Percentiles rank a stretch among this genome's conserved stretches.
Evolutionary conservation across 2,797 vertebrate species (phyloP).

Genomic region (Falco cherrug): DNA sequence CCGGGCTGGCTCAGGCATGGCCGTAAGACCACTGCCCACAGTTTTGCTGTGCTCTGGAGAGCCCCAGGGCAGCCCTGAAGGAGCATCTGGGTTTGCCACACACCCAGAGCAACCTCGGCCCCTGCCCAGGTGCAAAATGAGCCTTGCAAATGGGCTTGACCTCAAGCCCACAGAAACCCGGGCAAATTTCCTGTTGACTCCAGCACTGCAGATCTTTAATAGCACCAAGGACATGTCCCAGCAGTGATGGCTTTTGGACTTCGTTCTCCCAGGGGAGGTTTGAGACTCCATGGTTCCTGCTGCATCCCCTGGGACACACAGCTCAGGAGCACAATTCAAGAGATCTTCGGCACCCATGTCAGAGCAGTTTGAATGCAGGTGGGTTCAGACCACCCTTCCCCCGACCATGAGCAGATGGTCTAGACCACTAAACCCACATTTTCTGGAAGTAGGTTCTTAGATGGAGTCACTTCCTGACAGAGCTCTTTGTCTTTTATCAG

Average conservation of each 20-base stretch:
- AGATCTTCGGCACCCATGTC: rapidly evolving
- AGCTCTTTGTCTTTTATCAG: slow-evolving; percentile 34
- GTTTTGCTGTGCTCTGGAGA: not conserved
- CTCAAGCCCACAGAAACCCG: not conserved
- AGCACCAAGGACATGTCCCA: not conserved
- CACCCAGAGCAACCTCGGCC: not conserved
- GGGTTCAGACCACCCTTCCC: not conserved
- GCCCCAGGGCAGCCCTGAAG: not conserved
- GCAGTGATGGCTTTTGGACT: not conserved
- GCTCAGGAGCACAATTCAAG: not conserved
- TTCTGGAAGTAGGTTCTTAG: slow-evolving; percentile 35
- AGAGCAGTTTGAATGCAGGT: rapidly evolving
- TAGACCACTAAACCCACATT: slow-evolving; percentile 45
- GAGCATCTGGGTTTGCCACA: not conserved
- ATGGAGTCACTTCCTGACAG: slow-evolving; percentile 37
- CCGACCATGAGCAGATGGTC: not conserved
- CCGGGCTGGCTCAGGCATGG: not conserved
- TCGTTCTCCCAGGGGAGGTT: not conserved
- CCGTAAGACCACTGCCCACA: not conserved
- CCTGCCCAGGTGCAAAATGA: not conserved
- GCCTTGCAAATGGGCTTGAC: not conserved
- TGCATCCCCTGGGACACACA: not conserved
- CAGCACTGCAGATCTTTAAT: not conserved
- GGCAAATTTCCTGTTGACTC: not conserved
- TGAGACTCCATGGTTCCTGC: not conserved